A percentile compares a stretch with the other conserved stretches of the same genome.
These are phyloP conservation scores for Tryphoninae sp. DNA, from an alignment of 2,888 invertebrate species.

Conservation along the genomic window DNA sequence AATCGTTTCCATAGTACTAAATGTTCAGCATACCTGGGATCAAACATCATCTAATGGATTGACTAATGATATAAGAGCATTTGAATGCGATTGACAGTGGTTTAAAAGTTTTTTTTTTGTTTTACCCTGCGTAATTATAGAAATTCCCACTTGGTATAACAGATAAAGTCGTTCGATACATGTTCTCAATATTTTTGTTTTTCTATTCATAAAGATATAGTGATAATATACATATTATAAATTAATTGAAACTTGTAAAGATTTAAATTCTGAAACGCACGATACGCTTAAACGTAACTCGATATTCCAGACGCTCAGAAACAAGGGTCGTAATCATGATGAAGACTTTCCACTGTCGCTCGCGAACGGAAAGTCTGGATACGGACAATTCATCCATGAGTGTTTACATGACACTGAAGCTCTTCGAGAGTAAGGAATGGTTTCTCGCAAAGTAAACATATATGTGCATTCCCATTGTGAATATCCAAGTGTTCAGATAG, in stretches of 20 bases:
- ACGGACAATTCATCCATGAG: conserved; percentile 70
- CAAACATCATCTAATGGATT: not conserved
- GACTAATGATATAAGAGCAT: no score
- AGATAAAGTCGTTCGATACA: not conserved
- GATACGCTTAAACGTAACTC: not conserved
- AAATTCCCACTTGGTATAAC: not conserved
- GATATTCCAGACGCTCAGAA: not conserved
- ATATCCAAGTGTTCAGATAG: conserved; percentile 75
- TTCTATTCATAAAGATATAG: conserved; percentile 29
- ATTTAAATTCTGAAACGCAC: not conserved
- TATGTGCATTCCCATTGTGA: conserved; percentile 74
- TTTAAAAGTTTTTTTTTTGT: no score
- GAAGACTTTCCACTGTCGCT: no score
- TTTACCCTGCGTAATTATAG: no score
- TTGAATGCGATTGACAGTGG: no score
- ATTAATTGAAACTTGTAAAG: conserved; percentile 7
- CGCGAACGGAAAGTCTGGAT: not conserved
- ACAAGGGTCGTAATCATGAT: not conserved
- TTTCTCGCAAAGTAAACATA: conserved; percentile 77
- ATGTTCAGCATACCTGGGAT: not conserved
- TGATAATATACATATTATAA: conserved; percentile 41
- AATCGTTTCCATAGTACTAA: not conserved
- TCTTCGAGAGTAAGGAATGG: conserved; percentile 75
- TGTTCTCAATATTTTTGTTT: not conserved
- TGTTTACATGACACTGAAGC: conserved; percentile 76